A percentile compares a stretch with the other conserved stretches of the same genome.
phyloP scores from a whole-genome alignment of 2,113 vertebrate species.

The Mionectes macconnelli region DNA sequence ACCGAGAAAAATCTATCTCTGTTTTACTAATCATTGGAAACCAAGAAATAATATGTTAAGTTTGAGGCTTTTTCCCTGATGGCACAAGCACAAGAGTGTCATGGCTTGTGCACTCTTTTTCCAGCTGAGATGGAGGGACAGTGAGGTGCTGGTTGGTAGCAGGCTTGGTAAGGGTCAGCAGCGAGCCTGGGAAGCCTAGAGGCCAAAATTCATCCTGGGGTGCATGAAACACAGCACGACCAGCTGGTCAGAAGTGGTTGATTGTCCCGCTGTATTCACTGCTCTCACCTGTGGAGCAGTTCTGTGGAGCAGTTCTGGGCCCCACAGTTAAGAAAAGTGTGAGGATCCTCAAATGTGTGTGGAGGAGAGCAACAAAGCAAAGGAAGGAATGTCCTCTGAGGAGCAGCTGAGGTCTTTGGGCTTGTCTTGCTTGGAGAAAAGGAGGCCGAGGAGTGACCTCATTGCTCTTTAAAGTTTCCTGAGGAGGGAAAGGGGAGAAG shows the following conservation, averaged over 20 bases:
- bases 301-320: not conserved
- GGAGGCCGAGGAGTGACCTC: not conserved
- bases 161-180: not conserved
- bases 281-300: not conserved
- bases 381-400: not conserved
- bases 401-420: not conserved
- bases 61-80: not conserved
- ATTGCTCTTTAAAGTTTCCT: not conserved
- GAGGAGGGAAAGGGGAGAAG: not conserved
- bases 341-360: not conserved
- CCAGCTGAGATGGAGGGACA: not conserved
- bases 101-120: not conserved
- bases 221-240: not conserved
- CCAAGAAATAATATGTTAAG: not conserved
- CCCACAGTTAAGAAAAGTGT: not conserved
- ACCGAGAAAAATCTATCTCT: not conserved
- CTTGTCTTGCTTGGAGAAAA: not conserved
- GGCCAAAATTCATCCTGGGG: not conserved
- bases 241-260: not conserved
- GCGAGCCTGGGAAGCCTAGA: not conserved
- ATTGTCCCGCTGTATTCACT: not conserved
- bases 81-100: not conserved
- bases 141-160: not conserved
- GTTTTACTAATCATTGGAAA: not conserved
- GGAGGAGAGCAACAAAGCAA: not conserved